Evolutionary conservation across 2,797 vertebrate genomes (phyloP), one percentile per base, ranked within the genome.

Genomic region (Ctenosaura bakeri): DNA sequence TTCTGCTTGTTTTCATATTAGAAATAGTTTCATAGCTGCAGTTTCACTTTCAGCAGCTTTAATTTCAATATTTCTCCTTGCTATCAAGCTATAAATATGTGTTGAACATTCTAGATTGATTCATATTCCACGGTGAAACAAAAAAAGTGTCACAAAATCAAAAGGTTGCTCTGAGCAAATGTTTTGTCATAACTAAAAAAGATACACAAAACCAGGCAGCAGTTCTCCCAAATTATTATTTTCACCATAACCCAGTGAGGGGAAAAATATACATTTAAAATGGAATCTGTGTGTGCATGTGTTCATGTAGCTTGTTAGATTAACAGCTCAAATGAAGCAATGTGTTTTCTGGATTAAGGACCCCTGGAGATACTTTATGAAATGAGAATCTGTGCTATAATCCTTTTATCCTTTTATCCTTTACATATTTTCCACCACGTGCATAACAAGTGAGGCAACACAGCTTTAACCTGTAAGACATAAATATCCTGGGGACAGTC

Each of bases 251-350:
- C n/a, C 7, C 56, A 88, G 12, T 42, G 59, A 91, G 38, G 56
- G 86, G 76, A 83, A 73, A 87, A 74, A 87, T 90, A 85, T 42
- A 20, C 54, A 32, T 35, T 62, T 12, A 52, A 52, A 22, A 84
- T 76, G 14, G 0, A 46, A 46, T 3, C 20, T 79, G 46, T 79
- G 77, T 79, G 77, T 32, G 77, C 52, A 26, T 50, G 77, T 79
- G 0, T 3, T 1, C 22, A 64, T 81, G 24, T 88, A 38, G 80
- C 86, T 93, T 93, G n/a, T 4, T 90, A 91, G 83, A 89, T 91
- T 88, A 94, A 24, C 74, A 93, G 76, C 80, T 95, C 76, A 93
- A 93, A 94, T 86, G n/a, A 66, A 87, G 91, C 90, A 89, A 89
- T 54, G 35, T 4, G 88, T 93, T 91, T 71, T 64, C 32, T 90